Conservation (phyloP, 2,888 invertebrate species). For the Osedax frankpressi region DNA sequence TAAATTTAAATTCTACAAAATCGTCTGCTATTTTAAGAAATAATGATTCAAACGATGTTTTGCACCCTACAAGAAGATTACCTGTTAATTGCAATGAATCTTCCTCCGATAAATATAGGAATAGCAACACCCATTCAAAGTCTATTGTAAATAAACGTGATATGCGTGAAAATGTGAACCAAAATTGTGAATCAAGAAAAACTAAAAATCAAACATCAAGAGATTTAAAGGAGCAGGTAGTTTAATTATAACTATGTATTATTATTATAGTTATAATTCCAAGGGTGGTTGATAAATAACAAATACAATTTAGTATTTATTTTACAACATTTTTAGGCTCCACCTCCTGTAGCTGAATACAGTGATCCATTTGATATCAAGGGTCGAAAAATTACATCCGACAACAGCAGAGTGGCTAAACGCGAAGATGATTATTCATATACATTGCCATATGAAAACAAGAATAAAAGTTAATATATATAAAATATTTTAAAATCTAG, state of each 20-base stretch:
- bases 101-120: not conserved
- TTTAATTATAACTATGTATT: constrained; percentile 2
- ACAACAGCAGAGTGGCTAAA: not conserved
- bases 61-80: not conserved
- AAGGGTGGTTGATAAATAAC: too few relatives aligned
- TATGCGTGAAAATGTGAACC: not conserved
- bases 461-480: constrained; percentile 19
- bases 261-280: too few relatives aligned
- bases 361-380: constrained; percentile 25
- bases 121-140: not conserved
- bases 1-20: too few relatives aligned
- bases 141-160: not conserved
- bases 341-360: constrained; percentile 25
- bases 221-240: not conserved
- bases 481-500: too few relatives aligned
- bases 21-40: too few relatives aligned
- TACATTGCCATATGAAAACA: constrained; percentile 26
- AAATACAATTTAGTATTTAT: too few relatives aligned
- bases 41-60: not conserved
- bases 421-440: constrained; percentile 25
- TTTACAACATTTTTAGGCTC: too few relatives aligned
- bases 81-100: not conserved
- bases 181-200: too few relatives aligned
- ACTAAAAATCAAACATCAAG: too few relatives aligned
- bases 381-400: not conserved